Evolutionary conservation across 2,888 invertebrate genomes (phyloP), one percentile per base, ranked within the genome.

Genomic region (Bedellia somnulentella): DNA sequence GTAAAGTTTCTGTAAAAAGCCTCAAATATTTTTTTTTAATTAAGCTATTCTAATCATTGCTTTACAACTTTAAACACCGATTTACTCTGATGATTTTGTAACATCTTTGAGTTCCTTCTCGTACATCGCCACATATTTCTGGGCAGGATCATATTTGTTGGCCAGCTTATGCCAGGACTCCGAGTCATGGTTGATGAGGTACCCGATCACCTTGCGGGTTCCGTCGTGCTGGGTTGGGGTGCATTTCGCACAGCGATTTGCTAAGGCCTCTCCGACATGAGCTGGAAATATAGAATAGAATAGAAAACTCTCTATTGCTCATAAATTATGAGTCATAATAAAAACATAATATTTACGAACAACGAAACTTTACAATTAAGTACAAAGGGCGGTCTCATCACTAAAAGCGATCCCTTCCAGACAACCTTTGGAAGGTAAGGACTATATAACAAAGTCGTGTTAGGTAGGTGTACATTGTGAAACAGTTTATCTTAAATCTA

Each of bases 81-180:
- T n/a, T n/a, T n/a, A n/a, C n/a, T n/a, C n/a, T n/a, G n/a, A n/a
- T n/a, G n/a, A n/a, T n/a, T n/a, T n/a, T n/a, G 15, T 5, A 8
- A 30, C 22, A 15, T 27, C 15, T 21, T 16, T 31, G 12, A 35
- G 31, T 18, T 37, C 37, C 13, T 10, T 15, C 23, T 37, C 37
- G 33, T 42, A 42, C 18, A 35, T 30, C 6, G 31, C 34, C 34
- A 30, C 27, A 35, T 33, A 42, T 9, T 31, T 26, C 2, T 42
- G 37, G n/a, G 39, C 34, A 2, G 44, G 44, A 30, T 52, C 52
- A 15, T 45, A 47, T 29, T 45, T 43, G 15, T 36, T 35, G n/a
- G 34, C 25, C 16, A 52, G 40, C 26, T 39, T 27, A 12, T 43
- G 35, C 42, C 48, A 43, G 24, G 43, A 41, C 3, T 39, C 37